Percentiles rank a stretch among this genome's conserved stretches.
These are phyloP conservation scores for Phalanger gymnotis DNA, from an alignment of 2,797 vertebrate species.

Conservation along the genomic window DNA sequence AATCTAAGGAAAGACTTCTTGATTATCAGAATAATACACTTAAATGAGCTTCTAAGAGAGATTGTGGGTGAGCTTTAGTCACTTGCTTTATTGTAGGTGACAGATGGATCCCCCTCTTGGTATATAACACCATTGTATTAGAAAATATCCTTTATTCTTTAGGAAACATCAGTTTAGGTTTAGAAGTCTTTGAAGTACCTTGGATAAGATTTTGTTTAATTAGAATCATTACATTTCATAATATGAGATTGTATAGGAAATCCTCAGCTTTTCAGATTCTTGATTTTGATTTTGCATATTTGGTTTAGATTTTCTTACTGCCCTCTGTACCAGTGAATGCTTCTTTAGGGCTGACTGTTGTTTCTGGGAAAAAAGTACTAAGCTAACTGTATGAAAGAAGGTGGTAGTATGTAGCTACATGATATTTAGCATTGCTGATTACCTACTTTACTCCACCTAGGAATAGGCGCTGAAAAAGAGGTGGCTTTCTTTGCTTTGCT, in stretches of 20 bases:
- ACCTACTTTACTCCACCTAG: too few species aligned
- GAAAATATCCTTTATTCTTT: neutral
- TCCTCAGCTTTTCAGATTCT: neutral
- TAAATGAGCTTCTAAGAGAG: neutral
- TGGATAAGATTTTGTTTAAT: slow-evolving; percentile 12
- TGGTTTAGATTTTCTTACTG: too few species aligned
- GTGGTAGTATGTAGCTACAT: too few species aligned
- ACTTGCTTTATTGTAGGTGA: neutral
- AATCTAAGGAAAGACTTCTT: neutral
- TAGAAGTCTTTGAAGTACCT: slow-evolving; percentile 3
- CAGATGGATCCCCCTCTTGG: neutral
- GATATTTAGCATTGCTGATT: too few species aligned
- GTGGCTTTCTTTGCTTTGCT: too few species aligned
- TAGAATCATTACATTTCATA: slow-evolving; percentile 30
- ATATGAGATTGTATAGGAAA: neutral
- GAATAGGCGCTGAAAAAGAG: too few species aligned
- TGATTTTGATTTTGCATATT: too few species aligned
- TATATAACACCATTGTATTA: neutral
- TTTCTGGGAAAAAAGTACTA: too few species aligned
- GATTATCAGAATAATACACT: neutral
- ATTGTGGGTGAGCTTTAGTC: neutral
- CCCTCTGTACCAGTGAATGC: too few species aligned
- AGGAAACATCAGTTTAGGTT: neutral
- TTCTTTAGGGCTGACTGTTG: too few species aligned
- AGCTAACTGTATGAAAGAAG: too few species aligned